Conservation (phyloP, 2,888 invertebrate species). For the Tillus elongatus region DNA sequence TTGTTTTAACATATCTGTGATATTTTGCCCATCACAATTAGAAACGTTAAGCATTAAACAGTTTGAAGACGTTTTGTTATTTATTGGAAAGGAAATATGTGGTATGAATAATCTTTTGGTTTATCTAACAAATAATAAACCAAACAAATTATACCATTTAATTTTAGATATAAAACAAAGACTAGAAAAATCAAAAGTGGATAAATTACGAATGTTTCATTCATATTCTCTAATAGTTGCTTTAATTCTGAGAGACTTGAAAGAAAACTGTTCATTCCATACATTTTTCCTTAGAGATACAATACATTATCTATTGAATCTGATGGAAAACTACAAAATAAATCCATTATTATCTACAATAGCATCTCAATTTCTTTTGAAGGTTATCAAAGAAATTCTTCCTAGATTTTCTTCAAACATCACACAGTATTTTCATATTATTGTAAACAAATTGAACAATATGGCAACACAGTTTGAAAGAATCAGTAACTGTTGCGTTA, state of each 20-base stretch:
- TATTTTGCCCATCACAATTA: conserved; percentile 32
- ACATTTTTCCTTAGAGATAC: conserved; percentile 50
- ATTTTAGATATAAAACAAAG: background rate
- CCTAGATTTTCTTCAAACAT: conserved; percentile 42
- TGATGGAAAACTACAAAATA: conserved; percentile 41
- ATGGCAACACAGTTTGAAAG: conserved; percentile 12
- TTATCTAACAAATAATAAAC: background rate
- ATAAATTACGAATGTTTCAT: conserved; percentile 48
- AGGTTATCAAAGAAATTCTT: conserved; percentile 41
- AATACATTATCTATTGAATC: conserved; percentile 46
- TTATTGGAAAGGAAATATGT: background rate
- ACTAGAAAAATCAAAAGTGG: conserved; percentile 16
- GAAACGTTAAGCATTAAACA: conserved; percentile 35
- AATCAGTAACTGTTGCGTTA: conserved; percentile 15
- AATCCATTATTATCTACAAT: conserved; percentile 32
- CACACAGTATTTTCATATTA: conserved; percentile 43
- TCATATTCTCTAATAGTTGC: conserved; percentile 48
- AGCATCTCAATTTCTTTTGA: conserved; percentile 40
- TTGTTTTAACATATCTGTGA: conserved; percentile 21
- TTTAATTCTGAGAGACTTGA: conserved; percentile 38
- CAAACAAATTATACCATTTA: background rate
- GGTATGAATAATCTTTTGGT: background rate
- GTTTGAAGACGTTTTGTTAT: conserved; percentile 21
- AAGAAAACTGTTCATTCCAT: conserved; percentile 35
- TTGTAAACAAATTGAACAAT: conserved; percentile 46